Evolutionary conservation across 2,797 vertebrate species (phyloP), one percentile per base, ranked within the genome.

Genomic region (Urocyon cinereoargenteus): DNA sequence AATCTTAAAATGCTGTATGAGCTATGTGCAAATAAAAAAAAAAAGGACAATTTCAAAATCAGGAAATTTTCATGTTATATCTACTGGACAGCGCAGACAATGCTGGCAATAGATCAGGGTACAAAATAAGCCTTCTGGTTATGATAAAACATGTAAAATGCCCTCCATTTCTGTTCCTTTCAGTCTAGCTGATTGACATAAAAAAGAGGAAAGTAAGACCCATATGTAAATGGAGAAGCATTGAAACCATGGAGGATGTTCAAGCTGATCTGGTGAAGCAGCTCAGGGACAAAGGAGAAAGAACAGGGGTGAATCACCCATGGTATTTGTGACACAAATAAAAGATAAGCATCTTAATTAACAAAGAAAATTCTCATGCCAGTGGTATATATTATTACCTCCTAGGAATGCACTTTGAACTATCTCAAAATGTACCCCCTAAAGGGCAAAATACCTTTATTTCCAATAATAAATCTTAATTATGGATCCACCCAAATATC

Each of bases 261-360:
- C 91, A 62, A 24, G 57, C 75, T 92, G 83, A 94, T 79, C 59
- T 90, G 18, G 26, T n/a, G 40, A 86, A 26, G 15, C 6, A 96
- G 87, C 36, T 95, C 88, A 96, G 61, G 61, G 68, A 90, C 90
- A 89, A 93, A 28, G 89, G 92, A 86, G 0, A 95, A 82, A 86
- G 72, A 83, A 79, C 28, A 73, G 64, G 77, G 55, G 40, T 45
- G 72, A 97, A 28, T 34, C 24, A 36, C 86, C 31, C 3, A 22
- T 21, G 81, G 34, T 1, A 72, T 95, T 82, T 84, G 3, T 16
- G 45, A 91, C 86, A 95, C 95, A 97, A 96, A 94, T 57, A 97
- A 98, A 97, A 89, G 10, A 86, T 49, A 66, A 55, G 10, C 51
- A 83, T 70, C 55, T 79, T 40, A 81, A 64, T 83, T 86, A 96